Base-by-base conservation (phyloP, 2,113 vertebrate genomes). In the Myotis brandtii region DNA sequence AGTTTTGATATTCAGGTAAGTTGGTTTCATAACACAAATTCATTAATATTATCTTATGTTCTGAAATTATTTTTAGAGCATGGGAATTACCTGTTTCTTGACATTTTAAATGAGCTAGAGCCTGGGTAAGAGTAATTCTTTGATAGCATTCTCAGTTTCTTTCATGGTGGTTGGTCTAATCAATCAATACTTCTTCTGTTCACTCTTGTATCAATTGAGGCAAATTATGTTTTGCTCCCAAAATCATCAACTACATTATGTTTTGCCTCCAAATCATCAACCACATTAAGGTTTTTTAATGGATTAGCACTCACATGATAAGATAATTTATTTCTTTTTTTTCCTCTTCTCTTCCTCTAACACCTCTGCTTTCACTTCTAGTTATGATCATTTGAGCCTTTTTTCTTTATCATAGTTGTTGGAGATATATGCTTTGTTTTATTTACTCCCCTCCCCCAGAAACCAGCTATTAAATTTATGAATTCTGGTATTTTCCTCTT, bases 401-500 rank as follows among this genome's bases (percentile, higher is more conserved):
- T 64, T 86, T 95, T 64, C 37, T 80, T 40, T 10, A 18, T 73
- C 14, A 25, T 9, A n/a, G 67, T 43, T 67, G 21, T 50, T 83
- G 80, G 85, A 94, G 40, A 34, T 10, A 16, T 1, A 16, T 6
- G 9, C 34, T n/a, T 46, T 9, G 13, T 40, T 86, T 70, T 10
- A 9, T 48, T 62, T 43, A 18, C 10, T 21, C 50, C 23, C 8
- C 18, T 18, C 32, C 25, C 8, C 18, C 2, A n/a, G 11, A 13
- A 43, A 66, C 9, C 37, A 62, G 5, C 10, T 34, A 30, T 83
- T 72, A 32, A 9, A 69, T 72, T 72, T 37, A 17, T 17, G 6
- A n/a, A 20, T 95, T 89, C 48, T 90, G 70, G 2, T 37, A 67
- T 83, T 92, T 91, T 86, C 62, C 16, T 95, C 27, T 67, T 88